Base-by-base conservation (phyloP, 1,140 invertebrate genomes). In the Melipona quadrifasciata region DNA sequence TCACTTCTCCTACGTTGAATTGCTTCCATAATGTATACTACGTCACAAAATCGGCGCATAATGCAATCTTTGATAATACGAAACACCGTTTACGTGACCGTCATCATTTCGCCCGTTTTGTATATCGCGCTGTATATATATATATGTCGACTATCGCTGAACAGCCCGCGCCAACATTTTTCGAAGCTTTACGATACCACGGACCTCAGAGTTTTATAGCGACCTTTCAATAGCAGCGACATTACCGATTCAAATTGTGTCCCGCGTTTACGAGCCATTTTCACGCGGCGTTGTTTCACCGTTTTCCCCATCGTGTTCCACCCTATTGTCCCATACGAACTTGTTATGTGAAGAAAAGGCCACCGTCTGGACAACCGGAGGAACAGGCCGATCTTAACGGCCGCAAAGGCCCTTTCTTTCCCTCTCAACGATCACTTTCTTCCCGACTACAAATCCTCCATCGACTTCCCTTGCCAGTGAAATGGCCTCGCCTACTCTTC, bases 211-310 rank as follows among this genome's bases (percentile, higher is more conserved):
- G 75, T 90, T 90, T 91, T 91, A 90, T 84, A 73, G 82, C 83
- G 53, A 88, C 81, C 91, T 91, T 91, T 90, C 91, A 91, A 91
- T 91, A 90, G 82, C 77, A 81, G 74, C 70, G 74, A 83, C 85
- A 85, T 90, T 92, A 86, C 88, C 82, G 87, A 92, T 91, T 92
- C 90, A 91, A 91, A 92, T 91, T 92, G 89, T 90, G 87, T 91
- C 74, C 68, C 86, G 57, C 82, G 82, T 92, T 92, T 92, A 92
- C 91, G 91, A 91, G 88, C 86, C 70, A 86, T 90, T 91, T 90
- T 88, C 89, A 81, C 88, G 61, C 55, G 85, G 76, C 76, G 87
- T 91, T 90, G 88, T 91, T 91, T 89, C 83, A 89, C 84, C 81
- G 88, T 86, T 87, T 87, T 8, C 24, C 85, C 86, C 39, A 81